Base-by-base conservation (phyloP, 2,797 vertebrate genomes). In the Phyllotis vaccarum region DNA sequence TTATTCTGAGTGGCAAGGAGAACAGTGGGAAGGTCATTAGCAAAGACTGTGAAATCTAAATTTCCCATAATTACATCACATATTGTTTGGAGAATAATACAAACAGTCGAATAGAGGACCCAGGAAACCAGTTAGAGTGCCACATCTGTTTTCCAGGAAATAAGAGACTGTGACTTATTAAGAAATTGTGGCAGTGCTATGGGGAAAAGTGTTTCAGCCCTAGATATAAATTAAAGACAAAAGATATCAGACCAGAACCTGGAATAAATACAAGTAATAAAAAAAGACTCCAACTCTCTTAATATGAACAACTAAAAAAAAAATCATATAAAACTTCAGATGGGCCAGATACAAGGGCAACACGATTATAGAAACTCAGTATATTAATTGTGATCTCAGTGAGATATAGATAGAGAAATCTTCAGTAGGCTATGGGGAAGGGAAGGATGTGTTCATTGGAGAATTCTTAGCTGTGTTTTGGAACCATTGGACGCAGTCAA, bases 241-340 rank as follows among this genome's bases (percentile, higher is more conserved):
- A 66, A 68, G 13, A 75, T 19, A 64, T 11, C 54, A 17, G 58
- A 68, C 46, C 24, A 79, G 29, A 54, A 49, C 37, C n/a, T 86
- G 5, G n/a, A 82, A 70, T 87, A 0, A n/a, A 83, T 88, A 10
- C 87, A 79, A 64, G 14, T 37, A 68, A 75, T 74, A 12, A 49
- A 79, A 46, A 54, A 37, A 56, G 3, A 93, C 43, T 64, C n/a
- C 29, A 62, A 34, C 2, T 82, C 9, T 62, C 52, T 75, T 75
- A 49, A 31, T 31, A 46, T 49, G 43, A 89, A 27, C 19, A 88
- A 91, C 52, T 46, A 14, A 29, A 93, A 78, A 37, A n/a, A 88
- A 93, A 78, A 37, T 17, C 58, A 19, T 7, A 37, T 4, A 52
- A 58, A n/a, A 46, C 17, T 54, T 37, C 5, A 12, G 34, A 43